A percentile compares a stretch with the other conserved stretches of the same genome.
Conservation (phyloP, 2,888 invertebrate genomes). For the Drosophila hamatofila region DNA sequence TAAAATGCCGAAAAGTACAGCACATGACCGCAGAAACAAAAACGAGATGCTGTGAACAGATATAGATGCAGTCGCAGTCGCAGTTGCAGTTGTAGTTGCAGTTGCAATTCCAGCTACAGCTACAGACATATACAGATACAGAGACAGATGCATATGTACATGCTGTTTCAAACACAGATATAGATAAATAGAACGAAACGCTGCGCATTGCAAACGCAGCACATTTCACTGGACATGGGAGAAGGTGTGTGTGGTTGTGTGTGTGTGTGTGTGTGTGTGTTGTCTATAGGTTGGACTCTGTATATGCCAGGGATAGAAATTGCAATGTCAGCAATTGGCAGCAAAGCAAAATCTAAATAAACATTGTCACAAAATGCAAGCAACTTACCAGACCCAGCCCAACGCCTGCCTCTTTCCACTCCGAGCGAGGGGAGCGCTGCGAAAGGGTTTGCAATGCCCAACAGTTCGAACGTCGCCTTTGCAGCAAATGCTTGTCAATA, state of each 20-base stretch:
- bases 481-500: constrained; percentile 69
- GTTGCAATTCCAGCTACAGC: constrained; percentile 1
- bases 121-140: constrained; percentile 13
- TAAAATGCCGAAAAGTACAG: constrained; percentile 80
- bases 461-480: constrained; percentile 32
- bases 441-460: constrained; percentile 48
- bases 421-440: too few species aligned
- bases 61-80: constrained; percentile 10
- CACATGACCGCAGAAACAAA: constrained; percentile 63
- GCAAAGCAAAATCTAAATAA: constrained; percentile 82
- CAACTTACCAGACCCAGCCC: constrained; percentile 26
- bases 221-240: constrained; percentile 51
- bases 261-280: constrained; percentile 22
- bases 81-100: constrained; percentile 25
- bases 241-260: constrained; percentile 18
- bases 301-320: constrained; percentile 75
- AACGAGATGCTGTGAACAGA: constrained; percentile 22
- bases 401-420: background rate
- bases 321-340: constrained; percentile 83
- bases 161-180: constrained; percentile 31
- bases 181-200: constrained; percentile 71
- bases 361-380: constrained; percentile 81
- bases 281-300: constrained; percentile 49
- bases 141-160: constrained; percentile 19
- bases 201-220: constrained; percentile 70